A percentile compares a stretch with the other conserved stretches of the same genome.
These are phyloP conservation scores for Hydrozoanthus tunicans DNA, from an alignment of 64 coral and sea anemone species.

Conservation along the genomic window DNA sequence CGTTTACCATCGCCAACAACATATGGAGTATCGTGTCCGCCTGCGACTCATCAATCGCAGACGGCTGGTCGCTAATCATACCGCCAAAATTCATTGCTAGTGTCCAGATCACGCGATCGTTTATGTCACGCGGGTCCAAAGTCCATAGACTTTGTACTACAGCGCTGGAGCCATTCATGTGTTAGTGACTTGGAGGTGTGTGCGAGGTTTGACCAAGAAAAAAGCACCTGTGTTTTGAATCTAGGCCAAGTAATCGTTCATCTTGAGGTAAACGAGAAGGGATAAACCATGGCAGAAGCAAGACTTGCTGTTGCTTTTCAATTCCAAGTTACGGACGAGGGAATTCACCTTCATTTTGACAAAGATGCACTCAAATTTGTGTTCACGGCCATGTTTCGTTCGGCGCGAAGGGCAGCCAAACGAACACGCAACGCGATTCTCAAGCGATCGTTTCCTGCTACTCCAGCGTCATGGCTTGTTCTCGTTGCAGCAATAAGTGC, in stretches of 20 bases:
- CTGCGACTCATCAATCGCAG: background rate
- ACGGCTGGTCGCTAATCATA: too few species aligned
- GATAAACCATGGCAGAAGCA: conserved; percentile 94
- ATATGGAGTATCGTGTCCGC: background rate
- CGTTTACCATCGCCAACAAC: too few species aligned
- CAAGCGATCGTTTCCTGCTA: conserved; percentile 92
- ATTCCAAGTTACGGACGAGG: conserved; percentile 92
- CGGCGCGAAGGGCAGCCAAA: conserved; percentile 73
- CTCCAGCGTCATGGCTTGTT: conserved; percentile 87
- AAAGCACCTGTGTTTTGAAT: conserved; percentile 13
- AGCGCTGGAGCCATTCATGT: background rate
- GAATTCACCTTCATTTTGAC: conserved; percentile 87
- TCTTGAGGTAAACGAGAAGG: background rate
- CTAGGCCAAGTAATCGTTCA: background rate
- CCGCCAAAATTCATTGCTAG: too few species aligned
- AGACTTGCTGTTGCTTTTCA: conserved; percentile 96
- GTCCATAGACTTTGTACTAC: conserved; percentile 44
- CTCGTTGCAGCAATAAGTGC: conserved; percentile 86
- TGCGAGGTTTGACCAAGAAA: conserved; percentile 12
- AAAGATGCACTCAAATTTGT: conserved; percentile 81
- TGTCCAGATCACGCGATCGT: background rate
- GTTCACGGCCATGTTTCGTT: conserved; percentile 69
- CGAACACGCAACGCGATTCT: conserved; percentile 74
- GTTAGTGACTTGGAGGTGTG: conserved; percentile 3
- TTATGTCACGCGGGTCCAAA: conserved; percentile 7